These are phyloP conservation scores for Megamerina dolium DNA, from an alignment of 2,888 invertebrate genomes.

Conservation along the genomic window DNA sequence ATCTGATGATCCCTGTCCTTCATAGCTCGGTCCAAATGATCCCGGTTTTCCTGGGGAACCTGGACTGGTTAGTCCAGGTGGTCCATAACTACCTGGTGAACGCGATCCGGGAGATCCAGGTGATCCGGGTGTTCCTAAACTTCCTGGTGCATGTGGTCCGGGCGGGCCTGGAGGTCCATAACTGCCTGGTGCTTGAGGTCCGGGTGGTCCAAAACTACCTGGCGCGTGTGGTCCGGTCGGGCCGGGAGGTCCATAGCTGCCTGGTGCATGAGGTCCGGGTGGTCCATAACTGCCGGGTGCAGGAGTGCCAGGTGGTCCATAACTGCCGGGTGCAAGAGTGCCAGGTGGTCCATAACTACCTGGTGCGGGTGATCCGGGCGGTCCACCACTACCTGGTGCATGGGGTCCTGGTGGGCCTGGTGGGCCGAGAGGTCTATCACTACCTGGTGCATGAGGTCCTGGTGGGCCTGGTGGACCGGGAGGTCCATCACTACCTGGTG, in stretches of 20 bases:
- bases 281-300: constrained; percentile 12
- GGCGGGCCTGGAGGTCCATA: constrained; percentile 3
- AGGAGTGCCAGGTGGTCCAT: constrained; percentile 8
- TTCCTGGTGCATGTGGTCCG: constrained; percentile 13
- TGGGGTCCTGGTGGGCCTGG: constrained; percentile 4
- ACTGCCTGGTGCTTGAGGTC: too few relatives aligned
- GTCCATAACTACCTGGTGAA: constrained; percentile 16
- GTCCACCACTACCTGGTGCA: constrained; percentile 14
- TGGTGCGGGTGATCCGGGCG: constrained; percentile 11
- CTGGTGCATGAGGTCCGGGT: neutral
- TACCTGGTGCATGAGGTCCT: constrained; percentile 10
- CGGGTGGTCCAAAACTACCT: too few relatives aligned
- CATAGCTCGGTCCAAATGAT: constrained; percentile 23
- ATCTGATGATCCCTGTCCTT: constrained; percentile 15
- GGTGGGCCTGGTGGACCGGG: constrained; percentile 14
- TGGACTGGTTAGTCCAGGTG: constrained; percentile 7
- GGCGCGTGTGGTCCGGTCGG: neutral
- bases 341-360: constrained; percentile 9
- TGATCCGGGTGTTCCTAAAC: constrained; percentile 14
- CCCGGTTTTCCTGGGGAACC: constrained; percentile 41
- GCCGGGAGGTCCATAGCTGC: neutral
- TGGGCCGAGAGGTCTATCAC: constrained; percentile 17
- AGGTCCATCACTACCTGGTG: too few relatives aligned
- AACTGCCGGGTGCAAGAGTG: constrained; percentile 10
- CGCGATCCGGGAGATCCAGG: constrained; percentile 4